phyloP scores from a whole-genome alignment of 2,888 invertebrate genomes.

The Mimas tiliae region DNA sequence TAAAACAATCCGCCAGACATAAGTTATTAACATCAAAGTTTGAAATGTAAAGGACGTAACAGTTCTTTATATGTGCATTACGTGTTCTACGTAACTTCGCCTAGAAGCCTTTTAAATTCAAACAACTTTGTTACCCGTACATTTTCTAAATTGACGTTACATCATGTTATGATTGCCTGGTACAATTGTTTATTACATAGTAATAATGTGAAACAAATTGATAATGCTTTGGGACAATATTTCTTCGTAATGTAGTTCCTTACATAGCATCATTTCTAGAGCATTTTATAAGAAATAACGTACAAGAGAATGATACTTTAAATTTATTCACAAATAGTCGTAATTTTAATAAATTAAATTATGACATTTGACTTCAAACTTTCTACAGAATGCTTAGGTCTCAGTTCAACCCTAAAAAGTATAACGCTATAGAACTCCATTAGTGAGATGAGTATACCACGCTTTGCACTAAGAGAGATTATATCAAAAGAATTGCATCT shows the following conservation, averaged over 20 bases:
- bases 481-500: too few species aligned
- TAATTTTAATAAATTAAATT: too few species aligned
- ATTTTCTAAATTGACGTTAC: conserved; percentile 30
- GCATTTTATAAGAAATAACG: background rate
- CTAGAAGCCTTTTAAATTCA: background rate
- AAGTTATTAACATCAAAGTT: background rate
- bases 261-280: too few species aligned
- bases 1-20: background rate
- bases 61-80: conserved; percentile 7
- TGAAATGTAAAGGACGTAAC: background rate
- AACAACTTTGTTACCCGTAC: conserved; percentile 4
- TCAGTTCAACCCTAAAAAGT: too few species aligned
- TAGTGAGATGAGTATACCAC: too few species aligned
- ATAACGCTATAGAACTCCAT: too few species aligned
- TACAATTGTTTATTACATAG: conserved; percentile 25
- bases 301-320: too few species aligned
- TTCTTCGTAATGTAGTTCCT: background rate
- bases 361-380: too few species aligned
- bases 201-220: conserved; percentile 7
- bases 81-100: conserved; percentile 6
- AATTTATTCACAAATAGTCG: too few species aligned
- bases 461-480: too few species aligned
- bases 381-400: too few species aligned
- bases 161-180: conserved; percentile 29
- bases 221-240: background rate